These are phyloP conservation scores for Lanius collurio DNA, from an alignment of 2,113 vertebrate genomes.

Conservation along the genomic window DNA sequence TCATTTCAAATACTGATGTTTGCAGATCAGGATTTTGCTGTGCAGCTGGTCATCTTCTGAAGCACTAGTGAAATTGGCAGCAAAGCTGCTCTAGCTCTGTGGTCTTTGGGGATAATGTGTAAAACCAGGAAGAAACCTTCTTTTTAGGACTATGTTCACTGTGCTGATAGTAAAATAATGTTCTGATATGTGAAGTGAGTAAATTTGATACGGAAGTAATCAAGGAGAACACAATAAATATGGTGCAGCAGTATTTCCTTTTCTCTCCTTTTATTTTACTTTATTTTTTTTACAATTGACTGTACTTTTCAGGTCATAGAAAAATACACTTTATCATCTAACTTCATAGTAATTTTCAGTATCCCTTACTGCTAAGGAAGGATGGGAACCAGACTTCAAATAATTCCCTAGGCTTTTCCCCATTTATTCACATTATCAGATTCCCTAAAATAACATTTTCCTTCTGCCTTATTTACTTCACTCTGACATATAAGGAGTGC, in stretches of 20 bases:
- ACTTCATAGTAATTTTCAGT: neutral
- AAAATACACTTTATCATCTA: neutral
- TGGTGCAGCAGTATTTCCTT: neutral
- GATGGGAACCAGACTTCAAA: neutral
- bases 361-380: neutral
- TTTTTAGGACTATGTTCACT: neutral
- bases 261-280: neutral
- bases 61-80: neutral
- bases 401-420: neutral
- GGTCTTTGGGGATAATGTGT: neutral
- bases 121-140: neutral
- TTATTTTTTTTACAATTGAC: neutral
- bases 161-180: neutral
- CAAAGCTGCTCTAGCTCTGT: neutral
- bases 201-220: neutral
- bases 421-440: neutral
- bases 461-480: neutral
- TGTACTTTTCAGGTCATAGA: neutral
- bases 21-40: neutral
- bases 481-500: neutral
- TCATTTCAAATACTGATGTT: neutral
- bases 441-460: neutral
- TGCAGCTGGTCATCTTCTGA: neutral
- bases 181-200: neutral
- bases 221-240: neutral